These are phyloP conservation scores for Cephalopachus bancanus DNA, from an alignment of 2,797 vertebrate genomes.

Conservation along the genomic window DNA sequence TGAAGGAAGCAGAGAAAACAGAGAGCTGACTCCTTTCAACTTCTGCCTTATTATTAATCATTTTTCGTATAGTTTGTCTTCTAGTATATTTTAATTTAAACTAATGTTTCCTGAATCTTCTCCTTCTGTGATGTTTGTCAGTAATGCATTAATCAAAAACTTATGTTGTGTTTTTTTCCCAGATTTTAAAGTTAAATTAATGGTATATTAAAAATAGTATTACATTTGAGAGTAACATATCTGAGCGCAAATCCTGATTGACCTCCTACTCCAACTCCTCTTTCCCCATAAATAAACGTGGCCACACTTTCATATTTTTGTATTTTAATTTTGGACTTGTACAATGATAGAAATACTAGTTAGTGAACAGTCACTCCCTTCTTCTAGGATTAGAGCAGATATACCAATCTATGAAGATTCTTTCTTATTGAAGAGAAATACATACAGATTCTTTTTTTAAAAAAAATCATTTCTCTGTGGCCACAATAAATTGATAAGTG, in stretches of 20 bases:
- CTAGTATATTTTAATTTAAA: background rate
- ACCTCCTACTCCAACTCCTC: rapidly evolving
- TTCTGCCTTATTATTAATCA: background rate
- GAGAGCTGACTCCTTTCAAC: background rate
- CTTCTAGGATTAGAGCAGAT: constrained; percentile 14
- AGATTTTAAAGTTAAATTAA: constrained; percentile 10
- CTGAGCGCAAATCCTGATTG: background rate
- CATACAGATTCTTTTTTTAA: background rate
- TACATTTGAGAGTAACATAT: background rate
- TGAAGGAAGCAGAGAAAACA: background rate
- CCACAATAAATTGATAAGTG: background rate
- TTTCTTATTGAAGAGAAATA: background rate
- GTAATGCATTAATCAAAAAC: background rate
- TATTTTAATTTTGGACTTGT: background rate
- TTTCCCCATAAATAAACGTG: background rate
- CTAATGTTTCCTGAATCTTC: background rate
- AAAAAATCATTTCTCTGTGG: background rate
- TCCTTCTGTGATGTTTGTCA: background rate
- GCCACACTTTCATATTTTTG: background rate
- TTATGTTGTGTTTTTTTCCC: background rate
- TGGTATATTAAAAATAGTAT: background rate
- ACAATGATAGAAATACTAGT: background rate
- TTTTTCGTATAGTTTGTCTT: background rate
- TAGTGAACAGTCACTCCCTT: background rate
- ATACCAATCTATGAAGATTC: background rate